Evolutionary conservation across 2,797 vertebrate genomes (phyloP).

Genomic region (Chaunax sp.): DNA sequence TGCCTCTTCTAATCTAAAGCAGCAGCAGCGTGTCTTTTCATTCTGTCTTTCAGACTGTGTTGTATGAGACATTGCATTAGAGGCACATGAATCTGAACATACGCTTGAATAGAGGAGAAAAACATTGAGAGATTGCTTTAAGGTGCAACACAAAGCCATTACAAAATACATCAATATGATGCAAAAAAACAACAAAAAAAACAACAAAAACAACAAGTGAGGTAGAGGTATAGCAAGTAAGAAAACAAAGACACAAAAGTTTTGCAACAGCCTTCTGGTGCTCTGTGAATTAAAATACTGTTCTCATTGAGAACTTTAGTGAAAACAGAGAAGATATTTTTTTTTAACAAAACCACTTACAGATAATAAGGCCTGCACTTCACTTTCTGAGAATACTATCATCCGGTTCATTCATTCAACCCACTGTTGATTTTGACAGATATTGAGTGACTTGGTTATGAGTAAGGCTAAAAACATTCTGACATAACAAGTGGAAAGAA

Average conservation of each 20-base stretch:
- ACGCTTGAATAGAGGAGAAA: constrained; percentile 16
- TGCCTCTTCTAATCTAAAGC: constrained; percentile 8
- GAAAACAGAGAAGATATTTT: constrained; percentile 41
- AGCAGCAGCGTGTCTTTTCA: constrained; percentile 14
- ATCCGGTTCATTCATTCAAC: constrained; percentile 19
- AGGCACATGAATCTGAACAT: constrained; percentile 24
- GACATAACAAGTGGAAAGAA: constrained; percentile 31
- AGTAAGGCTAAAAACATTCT: constrained; percentile 20
- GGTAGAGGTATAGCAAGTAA: constrained; percentile 24
- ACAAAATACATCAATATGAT: constrained; percentile 84
- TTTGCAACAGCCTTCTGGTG: constrained; percentile 22
- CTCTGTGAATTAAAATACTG: constrained; percentile 58
- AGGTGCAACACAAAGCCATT: constrained; percentile 42
- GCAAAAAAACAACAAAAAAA: constrained; percentile 64
- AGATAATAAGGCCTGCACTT: constrained; percentile 23
- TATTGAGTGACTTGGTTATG: constrained; percentile 13
- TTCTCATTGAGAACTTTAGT: constrained; percentile 85
- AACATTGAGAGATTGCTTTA: constrained; percentile 33
- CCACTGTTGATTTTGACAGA: constrained; percentile 8
- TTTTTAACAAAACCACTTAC: constrained; percentile 29
- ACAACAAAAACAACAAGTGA: constrained; percentile 6
- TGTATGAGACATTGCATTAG: constrained; percentile 2
- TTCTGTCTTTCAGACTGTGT: constrained; percentile 12
- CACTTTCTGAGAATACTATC: constrained; percentile 8
- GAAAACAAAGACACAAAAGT: constrained; percentile 20